Evolutionary conservation across 2,888 invertebrate genomes (phyloP).

Genomic region (Seladonia tumulorum): DNA sequence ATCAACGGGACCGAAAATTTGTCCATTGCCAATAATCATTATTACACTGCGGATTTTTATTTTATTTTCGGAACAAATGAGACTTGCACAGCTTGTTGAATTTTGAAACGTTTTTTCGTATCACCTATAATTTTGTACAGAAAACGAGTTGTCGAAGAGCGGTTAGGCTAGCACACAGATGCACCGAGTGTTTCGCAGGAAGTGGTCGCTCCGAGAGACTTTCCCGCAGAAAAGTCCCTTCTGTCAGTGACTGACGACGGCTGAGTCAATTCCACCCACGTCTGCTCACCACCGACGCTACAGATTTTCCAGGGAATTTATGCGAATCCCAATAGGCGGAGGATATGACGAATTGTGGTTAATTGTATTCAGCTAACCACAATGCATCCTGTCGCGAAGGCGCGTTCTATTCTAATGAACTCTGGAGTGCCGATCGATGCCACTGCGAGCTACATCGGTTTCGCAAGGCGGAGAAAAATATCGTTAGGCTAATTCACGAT

Average conservation of each 20-base stretch:
- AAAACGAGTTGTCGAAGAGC: neutral
- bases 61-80: too few relatives aligned
- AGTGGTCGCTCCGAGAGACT: conserved; percentile 38
- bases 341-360: conserved; percentile 69
- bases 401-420: conserved; percentile 17
- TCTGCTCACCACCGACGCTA: conserved; percentile 6
- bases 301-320: conserved; percentile 51
- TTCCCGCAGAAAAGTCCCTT: conserved; percentile 47
- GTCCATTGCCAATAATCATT: too few relatives aligned
- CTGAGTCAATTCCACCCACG: conserved; percentile 63
- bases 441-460: neutral
- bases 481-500: neutral
- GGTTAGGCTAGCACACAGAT: neutral
- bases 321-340: conserved; percentile 45
- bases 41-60: too few relatives aligned
- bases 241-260: conserved; percentile 33
- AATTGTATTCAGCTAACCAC: conserved; percentile 65
- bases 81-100: too few relatives aligned
- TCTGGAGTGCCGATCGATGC: neutral
- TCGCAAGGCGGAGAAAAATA: neutral
- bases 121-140: neutral
- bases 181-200: conserved; percentile 39
- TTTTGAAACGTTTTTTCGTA: neutral
- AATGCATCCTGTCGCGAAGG: conserved; percentile 55
- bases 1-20: too few relatives aligned